Conservation (phyloP, 2,797 vertebrate species). For the Gambelia wislizenii region DNA sequence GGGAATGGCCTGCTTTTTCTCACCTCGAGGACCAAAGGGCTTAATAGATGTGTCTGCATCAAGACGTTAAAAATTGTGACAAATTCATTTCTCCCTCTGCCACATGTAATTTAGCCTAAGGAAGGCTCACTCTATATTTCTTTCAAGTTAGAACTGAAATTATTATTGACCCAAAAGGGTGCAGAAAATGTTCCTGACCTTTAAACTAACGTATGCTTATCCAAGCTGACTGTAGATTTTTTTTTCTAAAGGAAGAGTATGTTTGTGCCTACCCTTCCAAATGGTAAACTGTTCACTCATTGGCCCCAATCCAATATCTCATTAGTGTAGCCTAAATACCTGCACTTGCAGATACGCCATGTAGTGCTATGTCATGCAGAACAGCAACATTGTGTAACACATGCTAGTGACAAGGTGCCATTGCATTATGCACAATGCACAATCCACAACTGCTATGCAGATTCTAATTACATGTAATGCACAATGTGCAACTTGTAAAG, state of each 20-base stretch:
- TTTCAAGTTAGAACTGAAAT: constrained; percentile 27
- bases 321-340: no score
- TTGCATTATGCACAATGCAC: no score
- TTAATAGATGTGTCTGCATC: constrained; percentile 23
- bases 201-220: constrained; percentile 5
- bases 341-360: no score
- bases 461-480: no score
- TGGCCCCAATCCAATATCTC: background rate
- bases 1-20: constrained; percentile 56
- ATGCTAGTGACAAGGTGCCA: no score
- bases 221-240: background rate
- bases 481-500: no score
- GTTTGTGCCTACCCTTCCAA: background rate
- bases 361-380: no score
- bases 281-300: background rate
- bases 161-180: constrained; percentile 21
- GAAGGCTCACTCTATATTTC: background rate
- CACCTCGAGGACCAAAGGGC: constrained; percentile 58
- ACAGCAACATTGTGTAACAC: no score
- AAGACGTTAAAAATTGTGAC: background rate
- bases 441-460: no score
- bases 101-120: background rate
- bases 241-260: background rate
- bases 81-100: constrained; percentile 8
- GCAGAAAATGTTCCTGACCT: background rate